Evolutionary conservation across 2,797 vertebrate genomes (phyloP), one percentile per base, ranked within the genome.

Genomic region (Phaenicophaeus curvirostris): DNA sequence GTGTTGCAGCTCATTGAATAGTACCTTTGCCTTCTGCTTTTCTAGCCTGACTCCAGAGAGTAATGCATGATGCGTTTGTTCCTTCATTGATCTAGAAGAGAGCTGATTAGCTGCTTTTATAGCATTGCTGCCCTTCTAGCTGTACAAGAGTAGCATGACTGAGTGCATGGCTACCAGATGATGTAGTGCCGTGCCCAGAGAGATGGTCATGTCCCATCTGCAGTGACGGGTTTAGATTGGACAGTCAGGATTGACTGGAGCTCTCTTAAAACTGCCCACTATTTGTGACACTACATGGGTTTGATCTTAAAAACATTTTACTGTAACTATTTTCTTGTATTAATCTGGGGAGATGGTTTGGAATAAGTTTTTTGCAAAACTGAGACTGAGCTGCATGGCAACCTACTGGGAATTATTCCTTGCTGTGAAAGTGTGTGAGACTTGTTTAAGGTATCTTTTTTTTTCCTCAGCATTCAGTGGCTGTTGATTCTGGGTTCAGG

Each of bases 401-500:
- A 44, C 9, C 7, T 11, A 11, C 31, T 37, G 19, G 4, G 31
- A 42, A 35, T 39, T 59, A 19, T 16, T 76, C 72, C 44, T 46
- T 46, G 35, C 33, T 76, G 21, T 80, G 39, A 50, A 82, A 92
- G n/a, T 44, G 6, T 39, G 0, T 18, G 13, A 66, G 28, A 61
- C 31, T 31, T 33, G 8, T 46, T 89, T 8, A 92, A 73, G 41
- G 18, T 33, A 8, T 62, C 79, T 89, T 3, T 53, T 82, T 97
- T n/a, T 53, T 92, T 79, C 97, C 81, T 71, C 97, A 99, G 99
- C 98, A 99, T 89, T 97, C 98, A 0, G 98, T 98, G 55, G 99
- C 99, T 46, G 18, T 99, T 65, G 96, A 98, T 86, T 98, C 99
- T 20, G 99, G 99, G 65, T 99, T 99, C 96, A 99, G 98, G 96